Evolutionary conservation across 2,113 vertebrate species (phyloP), one percentile per base, ranked within the genome.

Genomic region (Lathamus discolor): DNA sequence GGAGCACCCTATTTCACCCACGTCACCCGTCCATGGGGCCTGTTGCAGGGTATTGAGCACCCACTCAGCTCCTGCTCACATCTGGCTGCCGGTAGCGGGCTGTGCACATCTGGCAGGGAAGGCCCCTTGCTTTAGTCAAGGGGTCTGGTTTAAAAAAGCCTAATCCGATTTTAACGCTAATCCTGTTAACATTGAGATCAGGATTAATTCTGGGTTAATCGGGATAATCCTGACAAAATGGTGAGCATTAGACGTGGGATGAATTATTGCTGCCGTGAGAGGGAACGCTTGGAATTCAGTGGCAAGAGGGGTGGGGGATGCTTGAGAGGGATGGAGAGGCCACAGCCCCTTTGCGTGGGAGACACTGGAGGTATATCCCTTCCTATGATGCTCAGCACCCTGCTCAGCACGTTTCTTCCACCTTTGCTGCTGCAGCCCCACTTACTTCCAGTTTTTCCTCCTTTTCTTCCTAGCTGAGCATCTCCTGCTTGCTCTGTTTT

Each of bases 201-300:
- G 95, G 95, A 96, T 97, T 97, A 97, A 97, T 96, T 95, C 94
- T 7, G 83, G 83, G 90, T 97, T 97, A 97, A 97, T 97, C 95
- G 70, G 97, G 97, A 97, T 97, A 97, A 97, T 97, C 97, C 96
- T 97, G 94, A 95, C 96, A 96, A 96, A 97, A 96, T 48, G 92
- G 52, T 83, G 91, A 87, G 91, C 95, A 69, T 97, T 95, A 97
- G 95, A 57, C 8, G 14, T 0, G 1, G 83, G 84, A 6, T 82
- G 91, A 95, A 93, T 95, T 95, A 80, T 77, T 89, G 96, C 83
- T 96, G 96, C 91, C 31, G 66, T 16, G 72, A 44, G 81, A 9
- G 3, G 72, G 16, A 10, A 4, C 3, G 27, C 27, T 92, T 83
- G 59, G 67, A 86, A 91, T 91, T 88, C 46, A 28, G 69, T 0